Evolutionary conservation across 1,140 invertebrate genomes (phyloP), one percentile per base, ranked within the genome.

Genomic region (Sesamia nonagrioides): DNA sequence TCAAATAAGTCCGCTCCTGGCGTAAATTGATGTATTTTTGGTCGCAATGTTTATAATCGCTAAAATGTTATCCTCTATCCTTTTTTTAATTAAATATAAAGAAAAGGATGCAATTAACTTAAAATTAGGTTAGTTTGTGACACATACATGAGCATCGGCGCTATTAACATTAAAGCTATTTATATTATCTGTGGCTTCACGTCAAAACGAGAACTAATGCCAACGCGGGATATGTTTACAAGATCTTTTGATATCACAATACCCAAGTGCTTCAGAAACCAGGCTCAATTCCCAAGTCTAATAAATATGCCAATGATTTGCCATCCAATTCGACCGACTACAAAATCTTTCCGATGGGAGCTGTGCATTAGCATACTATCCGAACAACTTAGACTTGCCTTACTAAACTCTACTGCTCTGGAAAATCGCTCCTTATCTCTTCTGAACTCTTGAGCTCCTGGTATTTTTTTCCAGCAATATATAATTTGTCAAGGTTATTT

Each of bases 261-360:
- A 80, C 84, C 76, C 78, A 83, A 56, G 72, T 82, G 52, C 63
- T 54, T 72, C 56, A 42, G 21, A 54, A 74, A 52, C 60, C 77
- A 52, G 52, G 58, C 79, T 80, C 80, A 84, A 88, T 78, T 87
- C 88, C 88, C 85, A 63, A 85, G 84, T 75, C 90, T 90, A 91
- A 89, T 91, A 91, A 89, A 91, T 90, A 91, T 90, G 88, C 90
- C 89, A 91, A 89, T 90, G 89, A 90, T 88, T 89, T 82, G 87
- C 83, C 85, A 90, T 88, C 89, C 89, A 91, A 91, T 90, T 90
- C 89, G 84, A 79, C 78, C 81, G 84, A 87, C 81, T 85, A 84
- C 82, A 78, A 84, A 89, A 90, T 90, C 89, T 90, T 90, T 91
- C 89, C 88, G 83, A 89, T 86, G 89, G 88, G 90, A 90, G 75